Evolutionary conservation across 2,797 vertebrate genomes (phyloP), one percentile per base, ranked within the genome.

Genomic region (Erithacus rubecula): DNA sequence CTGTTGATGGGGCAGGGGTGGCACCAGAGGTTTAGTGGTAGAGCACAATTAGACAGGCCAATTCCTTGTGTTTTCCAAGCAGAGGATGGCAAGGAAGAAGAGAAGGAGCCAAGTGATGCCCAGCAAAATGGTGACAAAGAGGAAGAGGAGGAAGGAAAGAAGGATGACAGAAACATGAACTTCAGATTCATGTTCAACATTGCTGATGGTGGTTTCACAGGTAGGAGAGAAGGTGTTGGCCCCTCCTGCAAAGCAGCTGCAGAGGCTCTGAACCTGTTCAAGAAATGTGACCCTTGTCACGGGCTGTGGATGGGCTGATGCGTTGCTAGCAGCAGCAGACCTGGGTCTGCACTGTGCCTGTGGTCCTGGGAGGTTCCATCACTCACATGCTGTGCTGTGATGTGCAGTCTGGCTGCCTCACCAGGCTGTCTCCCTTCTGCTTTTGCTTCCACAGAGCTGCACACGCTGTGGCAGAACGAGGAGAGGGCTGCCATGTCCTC

Each of bases 121-220:
- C 98, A 99, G 83, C 96, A 99, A 56, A 99, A 99, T 0, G 99
- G 99, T 51, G 99, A 99, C 96, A 99, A 98, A 96, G 99, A 99
- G 9, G 99, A 99, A 32, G 97, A 98, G 5, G 99, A 99, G 5
- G 99, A 98, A 9, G 97, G 98, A 67, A 99, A 97, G 97, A 99
- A 99, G 89, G 99, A 99, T 13, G 99, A 98, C 68, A 99, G 97
- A 69, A 98, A 96, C 8, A 89, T 98, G 81, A 99, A 98, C 95
- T 97, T 98, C 93, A 98, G 98, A 83, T 99, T 99, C 97, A 99
- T 99, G 99, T 99, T 99, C 98, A 99, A 99, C 96, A 99, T 99
- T 1, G 99, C 99, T 0, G 99, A 99, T 0, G 99, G 99, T 15
- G 99, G 99, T 81, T 99, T 99, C 85, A 99, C 99, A 97, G 99